Evolutionary conservation across 2,888 invertebrate genomes (phyloP), one percentile per base, ranked within the genome.

Genomic region (Ophion costatus): DNA sequence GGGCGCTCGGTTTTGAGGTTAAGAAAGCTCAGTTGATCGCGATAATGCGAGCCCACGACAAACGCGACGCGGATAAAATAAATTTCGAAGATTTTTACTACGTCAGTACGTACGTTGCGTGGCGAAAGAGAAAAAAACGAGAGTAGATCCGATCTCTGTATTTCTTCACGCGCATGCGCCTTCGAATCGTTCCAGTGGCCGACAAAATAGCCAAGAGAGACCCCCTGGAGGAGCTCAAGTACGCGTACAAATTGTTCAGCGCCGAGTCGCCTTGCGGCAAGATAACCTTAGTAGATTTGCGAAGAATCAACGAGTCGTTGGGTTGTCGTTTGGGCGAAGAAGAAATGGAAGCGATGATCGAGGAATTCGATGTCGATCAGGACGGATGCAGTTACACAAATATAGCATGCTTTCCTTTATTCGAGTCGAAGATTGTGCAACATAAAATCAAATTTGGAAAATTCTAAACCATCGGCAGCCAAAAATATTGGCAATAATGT

Each of bases 291-390:
- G 69, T 85, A 66, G 89, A 89, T 86, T 89, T 91, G 73, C 85
- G 88, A 84, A 80, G 70, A 71, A 80, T 90, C 66, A 88, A 90
- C 73, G 14, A 80, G 22, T 87, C 79, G 59, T 80, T 90, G 42
- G 87, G 83, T 22, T 87, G 67, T 73, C 87, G 88, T 80, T 81
- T 91, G 61, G 88, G 82, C 7, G 80, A 88, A 9, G 91, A 91
- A 22, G 91, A 91, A 79, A 89, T 91, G 87, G 84, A 82, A 9
- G 87, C 89, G 33, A 91, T 91, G 91, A 91, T 91, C 9, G 87
- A 88, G 83, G 91, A 91, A 85, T 91, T 91, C 86, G 91, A 91
- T 87, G 71, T 33, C 9, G 85, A 91, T 80, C 77, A 87, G 67
- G 89, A 91, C 80, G 87, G 88, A 81, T 88, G 80, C 78, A 90